phyloP scores from a whole-genome alignment of 2,797 vertebrate genomes.

The Epinephelus malabaricus region DNA sequence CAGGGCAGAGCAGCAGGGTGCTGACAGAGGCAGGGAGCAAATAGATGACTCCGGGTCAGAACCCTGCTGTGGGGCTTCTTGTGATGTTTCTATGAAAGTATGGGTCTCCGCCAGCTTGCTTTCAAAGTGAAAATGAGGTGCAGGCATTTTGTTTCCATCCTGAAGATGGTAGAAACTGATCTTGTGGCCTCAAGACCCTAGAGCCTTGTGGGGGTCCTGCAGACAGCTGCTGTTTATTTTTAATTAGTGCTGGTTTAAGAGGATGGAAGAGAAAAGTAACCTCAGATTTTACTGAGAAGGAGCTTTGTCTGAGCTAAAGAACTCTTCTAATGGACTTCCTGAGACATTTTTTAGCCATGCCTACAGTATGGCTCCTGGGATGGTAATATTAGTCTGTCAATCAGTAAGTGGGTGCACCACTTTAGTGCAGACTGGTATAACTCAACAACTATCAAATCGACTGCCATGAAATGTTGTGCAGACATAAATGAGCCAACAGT shows the following conservation, averaged over 20 bases:
- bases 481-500: not conserved
- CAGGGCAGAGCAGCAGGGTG: conserved; percentile 7
- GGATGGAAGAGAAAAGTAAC: conserved; percentile 33
- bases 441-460: not conserved
- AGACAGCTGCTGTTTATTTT: conserved; percentile 79
- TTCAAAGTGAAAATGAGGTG: conserved; percentile 30
- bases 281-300: conserved; percentile 6
- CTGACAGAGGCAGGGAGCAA: conserved; percentile 41
- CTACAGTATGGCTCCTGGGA: not conserved
- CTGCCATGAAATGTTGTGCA: not conserved
- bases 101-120: not conserved
- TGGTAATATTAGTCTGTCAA: too few relatives aligned
- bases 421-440: not conserved
- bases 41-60: conserved; percentile 51
- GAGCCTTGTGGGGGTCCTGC: conserved; percentile 42
- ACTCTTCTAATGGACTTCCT: not conserved
- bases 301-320: conserved; percentile 13
- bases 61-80: conserved; percentile 30
- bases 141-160: conserved; percentile 29
- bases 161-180: conserved; percentile 46
- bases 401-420: not conserved
- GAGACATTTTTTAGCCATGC: not conserved
- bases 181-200: conserved; percentile 35
- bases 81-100: conserved; percentile 46
- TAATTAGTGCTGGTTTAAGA: conserved; percentile 70